These are phyloP conservation scores for Pavo muticus DNA, from an alignment of 2,113 vertebrate genomes.

Conservation along the genomic window DNA sequence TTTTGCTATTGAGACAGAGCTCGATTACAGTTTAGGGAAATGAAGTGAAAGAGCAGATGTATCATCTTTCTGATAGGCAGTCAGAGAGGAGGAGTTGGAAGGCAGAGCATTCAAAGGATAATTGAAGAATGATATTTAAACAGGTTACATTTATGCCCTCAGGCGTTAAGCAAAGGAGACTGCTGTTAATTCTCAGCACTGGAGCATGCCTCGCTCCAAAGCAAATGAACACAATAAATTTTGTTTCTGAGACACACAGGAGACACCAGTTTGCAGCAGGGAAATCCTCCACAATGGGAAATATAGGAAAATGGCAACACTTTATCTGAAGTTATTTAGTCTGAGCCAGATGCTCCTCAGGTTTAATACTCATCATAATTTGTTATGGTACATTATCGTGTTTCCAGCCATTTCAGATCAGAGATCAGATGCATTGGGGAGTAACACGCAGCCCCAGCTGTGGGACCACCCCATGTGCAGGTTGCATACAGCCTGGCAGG, in stretches of 20 bases:
- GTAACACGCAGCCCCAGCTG: background rate
- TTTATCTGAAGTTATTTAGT: background rate
- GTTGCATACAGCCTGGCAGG: background rate
- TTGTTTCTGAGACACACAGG: background rate
- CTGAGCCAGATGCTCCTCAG: background rate
- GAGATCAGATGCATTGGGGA: background rate
- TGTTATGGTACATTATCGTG: background rate
- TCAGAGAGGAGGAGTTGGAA: conserved; percentile 50
- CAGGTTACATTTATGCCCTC: conserved; percentile 50
- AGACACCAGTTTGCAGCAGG: background rate
- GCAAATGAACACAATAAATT: conserved; percentile 39
- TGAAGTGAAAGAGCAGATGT: conserved; percentile 47
- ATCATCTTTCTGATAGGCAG: conserved; percentile 40
- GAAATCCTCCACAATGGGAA: background rate
- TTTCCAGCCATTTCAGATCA: background rate
- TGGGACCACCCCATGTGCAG: fast-evolving
- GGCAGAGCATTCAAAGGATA: conserved; percentile 50
- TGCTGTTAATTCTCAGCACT: background rate
- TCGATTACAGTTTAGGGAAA: conserved; percentile 59
- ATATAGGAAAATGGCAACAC: background rate
- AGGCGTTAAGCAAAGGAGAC: background rate
- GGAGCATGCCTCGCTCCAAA: background rate
- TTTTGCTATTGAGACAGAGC: conserved; percentile 35
- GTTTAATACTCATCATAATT: background rate
- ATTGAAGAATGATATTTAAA: conserved; percentile 62